A percentile compares a stretch with the other conserved stretches of the same genome.
phyloP scores from a whole-genome alignment of 1,140 invertebrate genomes.

The Mycetomoellerius zeteki region DNA sequence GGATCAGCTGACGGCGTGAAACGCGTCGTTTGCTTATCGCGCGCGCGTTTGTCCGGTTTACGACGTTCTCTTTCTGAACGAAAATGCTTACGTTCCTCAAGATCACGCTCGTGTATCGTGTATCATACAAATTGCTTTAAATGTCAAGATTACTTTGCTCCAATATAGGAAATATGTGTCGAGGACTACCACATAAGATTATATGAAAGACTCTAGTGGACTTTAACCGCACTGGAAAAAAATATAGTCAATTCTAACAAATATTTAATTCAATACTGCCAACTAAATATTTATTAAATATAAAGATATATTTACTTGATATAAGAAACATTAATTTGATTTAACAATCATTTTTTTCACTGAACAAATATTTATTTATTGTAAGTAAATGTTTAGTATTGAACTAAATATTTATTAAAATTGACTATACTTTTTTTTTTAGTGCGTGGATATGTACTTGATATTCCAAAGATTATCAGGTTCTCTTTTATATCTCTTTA shows the following conservation, averaged over 20 bases:
- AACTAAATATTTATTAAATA: too few relatives aligned
- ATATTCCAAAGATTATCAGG: neutral
- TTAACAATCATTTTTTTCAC: too few relatives aligned
- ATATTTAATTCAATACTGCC: too few relatives aligned
- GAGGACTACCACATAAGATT: neutral
- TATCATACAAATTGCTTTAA: neutral
- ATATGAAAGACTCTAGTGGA: neutral
- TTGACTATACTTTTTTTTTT: too few relatives aligned
- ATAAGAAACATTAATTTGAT: too few relatives aligned
- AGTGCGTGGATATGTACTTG: neutral
- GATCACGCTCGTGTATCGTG: neutral
- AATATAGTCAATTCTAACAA: too few relatives aligned
- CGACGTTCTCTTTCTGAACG: neutral
- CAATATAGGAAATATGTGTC: neutral
- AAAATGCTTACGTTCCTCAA: neutral
- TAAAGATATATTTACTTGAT: too few relatives aligned
- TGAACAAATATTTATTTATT: too few relatives aligned
- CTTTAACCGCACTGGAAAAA: too few relatives aligned
- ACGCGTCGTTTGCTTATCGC: conserved; percentile 42
- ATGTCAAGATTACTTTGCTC: neutral
- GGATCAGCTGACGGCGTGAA: conserved; percentile 75
- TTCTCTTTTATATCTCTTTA: neutral
- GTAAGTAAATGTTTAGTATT: too few relatives aligned
- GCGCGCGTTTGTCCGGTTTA: neutral
- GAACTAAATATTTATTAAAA: too few relatives aligned